These are phyloP conservation scores for Drosophila pseudoananassae DNA, from an alignment of 1,140 invertebrate genomes.

Conservation along the genomic window DNA sequence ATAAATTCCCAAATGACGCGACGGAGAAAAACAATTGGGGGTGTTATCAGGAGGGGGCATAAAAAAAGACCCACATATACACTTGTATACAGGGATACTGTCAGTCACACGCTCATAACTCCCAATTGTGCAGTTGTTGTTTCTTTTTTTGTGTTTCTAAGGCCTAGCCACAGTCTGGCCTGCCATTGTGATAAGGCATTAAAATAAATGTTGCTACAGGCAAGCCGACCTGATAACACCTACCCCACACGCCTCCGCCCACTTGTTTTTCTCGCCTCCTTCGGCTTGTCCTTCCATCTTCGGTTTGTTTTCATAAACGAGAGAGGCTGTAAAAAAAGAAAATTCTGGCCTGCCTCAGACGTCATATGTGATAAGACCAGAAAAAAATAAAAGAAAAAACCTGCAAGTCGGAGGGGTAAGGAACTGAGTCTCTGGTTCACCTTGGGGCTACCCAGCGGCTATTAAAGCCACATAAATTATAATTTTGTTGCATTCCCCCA, in stretches of 20 bases:
- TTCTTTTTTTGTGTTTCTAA: slow-evolving; percentile 29
- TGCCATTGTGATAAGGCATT: slow-evolving; percentile 74
- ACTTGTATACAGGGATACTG: slow-evolving; percentile 12
- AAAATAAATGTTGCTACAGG: slow-evolving; percentile 79
- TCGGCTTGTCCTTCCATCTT: slow-evolving; percentile 23
- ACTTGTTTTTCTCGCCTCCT: slow-evolving; percentile 14
- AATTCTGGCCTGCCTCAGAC: slow-evolving; percentile 36
- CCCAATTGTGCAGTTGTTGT: slow-evolving; percentile 81
- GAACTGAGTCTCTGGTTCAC: slow-evolving; percentile 17
- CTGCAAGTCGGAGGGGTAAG: slow-evolving; percentile 1
- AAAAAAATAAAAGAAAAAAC: not conserved
- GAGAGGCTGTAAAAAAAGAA: slow-evolving; percentile 39
- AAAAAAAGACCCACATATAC: slow-evolving; percentile 4
- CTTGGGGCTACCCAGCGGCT: slow-evolving; percentile 62
- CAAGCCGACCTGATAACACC: slow-evolving; percentile 66
- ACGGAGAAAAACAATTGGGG: slow-evolving; percentile 49
- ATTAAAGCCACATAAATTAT: slow-evolving; percentile 83
- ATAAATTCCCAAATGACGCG: slow-evolving; percentile 58
- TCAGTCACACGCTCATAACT: slow-evolving; percentile 74
- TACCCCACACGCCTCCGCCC: slow-evolving; percentile 41
- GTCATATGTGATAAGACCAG: slow-evolving; percentile 55
- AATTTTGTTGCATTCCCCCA: slow-evolving; percentile 74
- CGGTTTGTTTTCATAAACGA: slow-evolving; percentile 23
- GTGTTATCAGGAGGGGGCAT: slow-evolving; percentile 32
- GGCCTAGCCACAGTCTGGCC: slow-evolving; percentile 39